Percentiles rank a stretch among this genome's conserved stretches.
Conservation (phyloP, 2,888 invertebrate genomes). For the Auanema sp. region DNA sequence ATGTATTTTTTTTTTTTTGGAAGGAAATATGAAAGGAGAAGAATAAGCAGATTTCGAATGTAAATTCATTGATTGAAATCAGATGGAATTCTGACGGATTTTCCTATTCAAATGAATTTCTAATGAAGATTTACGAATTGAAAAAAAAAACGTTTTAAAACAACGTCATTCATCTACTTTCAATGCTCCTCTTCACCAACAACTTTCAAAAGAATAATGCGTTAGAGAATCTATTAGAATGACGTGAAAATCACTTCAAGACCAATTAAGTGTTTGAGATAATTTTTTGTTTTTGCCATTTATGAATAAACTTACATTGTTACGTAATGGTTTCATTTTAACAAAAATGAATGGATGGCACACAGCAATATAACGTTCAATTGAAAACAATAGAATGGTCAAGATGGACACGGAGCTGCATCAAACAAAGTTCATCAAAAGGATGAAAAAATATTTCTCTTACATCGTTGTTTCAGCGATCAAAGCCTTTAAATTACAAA, state of each 20-base stretch:
- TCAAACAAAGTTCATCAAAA: not conserved
- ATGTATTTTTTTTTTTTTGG: too few relatives aligned
- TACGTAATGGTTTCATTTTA: slow-evolving; percentile 30
- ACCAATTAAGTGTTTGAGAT: not conserved
- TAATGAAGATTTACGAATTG: too few relatives aligned
- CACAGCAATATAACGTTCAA: slow-evolving; percentile 52
- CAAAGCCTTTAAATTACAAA: slow-evolving; percentile 48
- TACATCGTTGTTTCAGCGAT: slow-evolving; percentile 49
- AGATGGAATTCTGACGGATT: too few relatives aligned
- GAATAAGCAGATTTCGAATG: too few relatives aligned
- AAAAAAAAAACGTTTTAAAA: not conserved
- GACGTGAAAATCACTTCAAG: not conserved
- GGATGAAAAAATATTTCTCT: slow-evolving; percentile 2
- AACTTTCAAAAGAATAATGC: not conserved
- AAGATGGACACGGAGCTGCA: slow-evolving; percentile 48
- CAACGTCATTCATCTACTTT: slow-evolving; percentile 2
- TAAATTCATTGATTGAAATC: too few relatives aligned
- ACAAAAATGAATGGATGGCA: slow-evolving; percentile 44
- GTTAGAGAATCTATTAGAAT: slow-evolving; percentile 5
- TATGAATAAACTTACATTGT: slow-evolving; percentile 26
- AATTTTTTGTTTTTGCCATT: not conserved
- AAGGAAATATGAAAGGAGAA: too few relatives aligned
- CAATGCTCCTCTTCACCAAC: not conserved
- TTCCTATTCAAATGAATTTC: too few relatives aligned
- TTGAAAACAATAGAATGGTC: slow-evolving; percentile 47